A percentile compares a stretch with the other conserved stretches of the same genome.
Evolutionary conservation across 2,797 vertebrate species (phyloP).

Genomic region (Synaphobranchus kaupii): DNA sequence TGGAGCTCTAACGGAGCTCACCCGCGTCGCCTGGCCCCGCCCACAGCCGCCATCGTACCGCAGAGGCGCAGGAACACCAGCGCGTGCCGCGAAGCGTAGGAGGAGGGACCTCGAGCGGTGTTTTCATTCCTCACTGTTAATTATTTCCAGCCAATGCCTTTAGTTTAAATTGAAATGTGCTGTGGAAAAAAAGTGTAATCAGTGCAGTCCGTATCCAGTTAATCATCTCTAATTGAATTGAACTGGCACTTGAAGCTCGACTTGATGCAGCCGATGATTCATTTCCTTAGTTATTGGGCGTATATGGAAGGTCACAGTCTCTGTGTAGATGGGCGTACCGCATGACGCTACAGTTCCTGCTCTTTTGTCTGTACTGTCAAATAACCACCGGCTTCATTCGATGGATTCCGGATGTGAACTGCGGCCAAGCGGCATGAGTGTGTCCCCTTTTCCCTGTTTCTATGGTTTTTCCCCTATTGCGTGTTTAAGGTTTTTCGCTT

Average conservation of each 20-base stretch:
- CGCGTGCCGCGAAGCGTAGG: neutral
- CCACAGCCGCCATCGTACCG: no score
- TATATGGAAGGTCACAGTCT: neutral
- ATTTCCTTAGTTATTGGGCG: neutral
- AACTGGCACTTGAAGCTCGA: neutral
- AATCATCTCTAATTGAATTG: neutral
- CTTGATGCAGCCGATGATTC: neutral
- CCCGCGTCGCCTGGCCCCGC: no score
- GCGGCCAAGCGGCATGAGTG: neutral
- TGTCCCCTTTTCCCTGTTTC: neutral
- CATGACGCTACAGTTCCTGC: neutral
- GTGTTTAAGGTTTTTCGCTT: neutral
- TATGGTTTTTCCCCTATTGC: neutral
- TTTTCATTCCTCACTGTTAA: neutral
- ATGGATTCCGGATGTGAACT: neutral
- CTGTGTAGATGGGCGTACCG: neutral
- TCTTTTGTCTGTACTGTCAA: neutral
- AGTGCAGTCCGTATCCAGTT: neutral
- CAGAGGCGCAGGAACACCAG: no score
- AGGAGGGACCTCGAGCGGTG: neutral
- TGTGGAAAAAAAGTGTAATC: neutral
- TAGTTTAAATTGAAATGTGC: neutral
- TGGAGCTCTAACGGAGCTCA: no score
- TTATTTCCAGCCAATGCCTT: neutral
- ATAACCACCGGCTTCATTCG: neutral